These are phyloP conservation scores for Drosophila bifasciata DNA, from an alignment of 1,140 invertebrate species.

Conservation along the genomic window DNA sequence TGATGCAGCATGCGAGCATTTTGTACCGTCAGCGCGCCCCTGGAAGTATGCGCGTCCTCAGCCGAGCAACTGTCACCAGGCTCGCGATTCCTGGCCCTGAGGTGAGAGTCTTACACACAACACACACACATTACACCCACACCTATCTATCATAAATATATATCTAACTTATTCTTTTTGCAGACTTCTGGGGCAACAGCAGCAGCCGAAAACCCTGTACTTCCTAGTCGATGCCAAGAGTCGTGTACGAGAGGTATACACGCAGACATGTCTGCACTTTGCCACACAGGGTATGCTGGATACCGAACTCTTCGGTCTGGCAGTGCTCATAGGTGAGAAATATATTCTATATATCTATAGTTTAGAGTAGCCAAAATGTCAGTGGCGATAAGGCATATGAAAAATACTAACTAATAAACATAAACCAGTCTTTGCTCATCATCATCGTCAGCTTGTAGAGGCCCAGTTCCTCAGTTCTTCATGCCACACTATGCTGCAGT, in stretches of 20 bases:
- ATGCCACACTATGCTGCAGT: too few relatives aligned
- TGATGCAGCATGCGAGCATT: conserved; percentile 85
- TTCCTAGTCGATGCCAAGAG: conserved; percentile 89
- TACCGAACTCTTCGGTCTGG: conserved; percentile 92
- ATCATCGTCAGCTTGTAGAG: conserved; percentile 25
- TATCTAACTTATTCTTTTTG: conserved; percentile 1
- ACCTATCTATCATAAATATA: neutral
- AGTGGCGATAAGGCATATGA: conserved; percentile 69
- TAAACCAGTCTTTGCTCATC: conserved; percentile 82
- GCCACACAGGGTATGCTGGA: conserved; percentile 91
- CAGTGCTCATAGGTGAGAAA: conserved; percentile 90
- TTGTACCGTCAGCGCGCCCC: conserved; percentile 84
- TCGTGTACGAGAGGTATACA: conserved; percentile 92
- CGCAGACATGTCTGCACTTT: conserved; percentile 91
- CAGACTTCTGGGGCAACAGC: conserved; percentile 80
- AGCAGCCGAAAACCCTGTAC: conserved; percentile 84
- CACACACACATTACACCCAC: too few relatives aligned
- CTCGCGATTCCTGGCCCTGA: conserved; percentile 83
- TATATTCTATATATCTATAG: conserved; percentile 19
- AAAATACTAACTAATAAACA: conserved; percentile 83
- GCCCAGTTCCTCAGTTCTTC: too few relatives aligned
- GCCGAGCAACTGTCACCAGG: conserved; percentile 84
- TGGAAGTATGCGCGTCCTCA: conserved; percentile 84
- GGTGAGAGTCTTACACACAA: conserved; percentile 66
- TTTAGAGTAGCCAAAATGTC: conserved; percentile 51